Percentiles rank a stretch among this genome's conserved stretches.
phyloP scores from a whole-genome alignment of 1,140 invertebrate genomes.

The Bombus cullumanus region DNA sequence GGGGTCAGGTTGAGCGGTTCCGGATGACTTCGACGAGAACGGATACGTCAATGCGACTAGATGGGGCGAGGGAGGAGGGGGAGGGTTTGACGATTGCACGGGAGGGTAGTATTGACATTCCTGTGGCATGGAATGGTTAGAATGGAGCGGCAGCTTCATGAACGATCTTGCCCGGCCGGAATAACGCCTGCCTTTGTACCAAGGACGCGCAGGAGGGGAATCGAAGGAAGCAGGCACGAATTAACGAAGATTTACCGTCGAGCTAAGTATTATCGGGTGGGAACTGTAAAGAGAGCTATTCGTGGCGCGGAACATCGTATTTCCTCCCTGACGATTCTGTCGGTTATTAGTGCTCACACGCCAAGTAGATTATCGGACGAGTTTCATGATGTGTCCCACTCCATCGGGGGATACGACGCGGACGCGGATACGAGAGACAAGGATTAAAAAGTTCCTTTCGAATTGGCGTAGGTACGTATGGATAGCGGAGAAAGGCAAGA shows the following conservation, averaged over 20 bases:
- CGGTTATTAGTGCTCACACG: slow-evolving; percentile 18
- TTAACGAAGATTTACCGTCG: slow-evolving; percentile 43
- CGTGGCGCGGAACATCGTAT: not conserved
- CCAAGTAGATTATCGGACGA: slow-evolving; percentile 13
- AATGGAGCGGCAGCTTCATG: slow-evolving; percentile 56
- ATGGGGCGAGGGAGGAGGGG: not conserved
- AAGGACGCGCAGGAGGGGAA: not conserved
- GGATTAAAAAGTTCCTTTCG: not conserved
- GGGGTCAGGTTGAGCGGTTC: slow-evolving; percentile 54
- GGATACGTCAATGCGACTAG: slow-evolving; percentile 52
- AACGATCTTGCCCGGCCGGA: slow-evolving; percentile 49
- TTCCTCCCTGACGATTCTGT: not conserved
- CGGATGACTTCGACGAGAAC: slow-evolving; percentile 54
- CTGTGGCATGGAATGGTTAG: slow-evolving; percentile 53
- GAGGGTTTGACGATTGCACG: slow-evolving; percentile 48
- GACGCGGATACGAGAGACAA: not conserved
- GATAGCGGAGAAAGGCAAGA: not conserved
- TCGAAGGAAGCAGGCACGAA: slow-evolving; percentile 45
- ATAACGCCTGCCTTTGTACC: slow-evolving; percentile 52
- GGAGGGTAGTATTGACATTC: slow-evolving; percentile 61
- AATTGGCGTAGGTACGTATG: not conserved
- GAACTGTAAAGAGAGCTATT: not conserved
- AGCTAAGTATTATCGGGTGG: slow-evolving; percentile 44
- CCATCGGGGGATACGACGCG: too few species aligned
- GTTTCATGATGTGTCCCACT: not conserved